A percentile compares a stretch with the other conserved stretches of the same genome.
These are phyloP conservation scores for Siphlonurus alternatus DNA, from an alignment of 2,888 invertebrate genomes.

Conservation along the genomic window DNA sequence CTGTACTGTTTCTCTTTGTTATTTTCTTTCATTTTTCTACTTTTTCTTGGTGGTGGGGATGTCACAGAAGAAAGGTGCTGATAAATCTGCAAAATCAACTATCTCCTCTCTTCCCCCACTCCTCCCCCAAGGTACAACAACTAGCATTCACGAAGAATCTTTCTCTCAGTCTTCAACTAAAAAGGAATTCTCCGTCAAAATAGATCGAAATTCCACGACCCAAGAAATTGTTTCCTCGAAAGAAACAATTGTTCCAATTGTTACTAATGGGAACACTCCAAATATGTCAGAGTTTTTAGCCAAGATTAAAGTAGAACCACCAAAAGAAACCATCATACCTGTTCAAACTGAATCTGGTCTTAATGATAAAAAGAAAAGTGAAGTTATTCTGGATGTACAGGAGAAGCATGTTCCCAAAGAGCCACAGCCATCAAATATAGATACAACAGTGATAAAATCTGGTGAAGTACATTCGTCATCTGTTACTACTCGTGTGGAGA, in stretches of 20 bases:
- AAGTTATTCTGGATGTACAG: conserved; percentile 5
- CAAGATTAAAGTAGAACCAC: conserved; percentile 2
- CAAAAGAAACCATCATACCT: conserved; percentile 10
- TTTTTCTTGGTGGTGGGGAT: not conserved
- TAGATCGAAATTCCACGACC: conserved; percentile 13
- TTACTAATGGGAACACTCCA: not conserved
- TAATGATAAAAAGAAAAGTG: conserved; percentile 18
- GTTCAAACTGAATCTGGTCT: conserved; percentile 7
- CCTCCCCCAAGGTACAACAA: not conserved
- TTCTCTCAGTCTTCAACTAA: not conserved
- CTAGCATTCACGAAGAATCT: not conserved
- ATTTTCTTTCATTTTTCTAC: not conserved
- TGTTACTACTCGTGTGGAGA: not conserved
- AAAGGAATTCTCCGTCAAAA: conserved; percentile 9
- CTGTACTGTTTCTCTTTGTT: not conserved
- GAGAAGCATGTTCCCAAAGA: conserved; percentile 8
- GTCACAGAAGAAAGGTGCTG: not conserved
- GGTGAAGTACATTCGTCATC: conserved; percentile 25
- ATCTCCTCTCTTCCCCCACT: too few species aligned
- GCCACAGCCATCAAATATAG: conserved; percentile 10
- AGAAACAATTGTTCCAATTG: not conserved
- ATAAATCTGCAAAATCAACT: not conserved
- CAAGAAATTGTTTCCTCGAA: not conserved
- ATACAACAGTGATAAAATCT: not conserved
- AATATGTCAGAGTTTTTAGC: not conserved